Evolutionary conservation across 2,113 vertebrate species (phyloP).

Genomic region (Ahaetulla prasina): DNA sequence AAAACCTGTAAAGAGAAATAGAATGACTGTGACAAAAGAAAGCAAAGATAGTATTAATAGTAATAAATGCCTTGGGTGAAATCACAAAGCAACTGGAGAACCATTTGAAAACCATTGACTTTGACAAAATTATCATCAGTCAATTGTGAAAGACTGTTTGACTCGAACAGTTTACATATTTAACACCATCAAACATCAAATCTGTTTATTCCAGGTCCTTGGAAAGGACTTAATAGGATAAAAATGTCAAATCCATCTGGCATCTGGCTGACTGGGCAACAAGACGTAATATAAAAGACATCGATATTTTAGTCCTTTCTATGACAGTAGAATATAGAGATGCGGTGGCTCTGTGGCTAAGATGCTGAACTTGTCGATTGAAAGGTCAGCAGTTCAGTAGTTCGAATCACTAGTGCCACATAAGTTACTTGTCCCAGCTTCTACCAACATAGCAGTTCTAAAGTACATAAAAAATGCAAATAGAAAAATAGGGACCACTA

Average conservation of each 20-base stretch:
- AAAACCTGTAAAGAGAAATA: no score
- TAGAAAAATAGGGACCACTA: no score
- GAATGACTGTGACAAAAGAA: no score
- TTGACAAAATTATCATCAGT: neutral
- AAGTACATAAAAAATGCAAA: no score
- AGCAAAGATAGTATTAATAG: neutral
- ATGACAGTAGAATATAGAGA: constrained; percentile 24
- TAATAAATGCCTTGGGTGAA: neutral
- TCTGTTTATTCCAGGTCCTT: neutral
- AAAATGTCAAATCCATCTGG: neutral
- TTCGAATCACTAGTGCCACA: no score
- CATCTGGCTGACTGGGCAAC: neutral
- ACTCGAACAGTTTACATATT: neutral
- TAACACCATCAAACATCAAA: neutral
- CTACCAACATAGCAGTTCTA: no score
- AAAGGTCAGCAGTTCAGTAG: no score
- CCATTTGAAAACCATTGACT: neutral
- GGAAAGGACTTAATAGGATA: neutral
- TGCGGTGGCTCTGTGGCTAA: no score
- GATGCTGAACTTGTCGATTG: no score
- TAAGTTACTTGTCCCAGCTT: no score
- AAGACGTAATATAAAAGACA: constrained; percentile 35
- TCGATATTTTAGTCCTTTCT: constrained; percentile 37
- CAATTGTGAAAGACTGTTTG: neutral
- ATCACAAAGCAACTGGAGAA: neutral